Conservation (phyloP, 1,140 invertebrate species). For the Drosophila arizonae region DNA sequence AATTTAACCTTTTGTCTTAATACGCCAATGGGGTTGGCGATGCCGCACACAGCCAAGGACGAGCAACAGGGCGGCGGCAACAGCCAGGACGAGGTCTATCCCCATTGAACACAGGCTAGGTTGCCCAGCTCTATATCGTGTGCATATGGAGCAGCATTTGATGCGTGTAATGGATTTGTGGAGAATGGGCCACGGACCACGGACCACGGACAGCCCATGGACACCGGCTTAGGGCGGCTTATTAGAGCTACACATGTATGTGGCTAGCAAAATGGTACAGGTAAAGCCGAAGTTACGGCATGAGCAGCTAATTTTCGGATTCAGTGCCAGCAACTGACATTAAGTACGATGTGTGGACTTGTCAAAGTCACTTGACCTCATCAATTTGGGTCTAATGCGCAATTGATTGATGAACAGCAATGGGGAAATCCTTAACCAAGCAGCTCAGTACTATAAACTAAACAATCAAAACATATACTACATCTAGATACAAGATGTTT, state of each 20-base stretch:
- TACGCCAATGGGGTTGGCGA: constrained; percentile 51
- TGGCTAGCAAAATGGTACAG: constrained; percentile 15
- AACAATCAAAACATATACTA: not conserved
- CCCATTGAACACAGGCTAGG: constrained; percentile 11
- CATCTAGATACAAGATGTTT: too few relatives aligned
- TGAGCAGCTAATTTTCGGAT: constrained; percentile 16
- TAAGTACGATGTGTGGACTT: constrained; percentile 35
- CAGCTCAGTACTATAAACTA: too few relatives aligned
- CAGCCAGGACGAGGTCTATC: constrained; percentile 14
- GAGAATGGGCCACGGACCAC: not conserved
- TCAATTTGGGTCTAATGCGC: constrained; percentile 12
- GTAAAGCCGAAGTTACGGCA: constrained; percentile 5
- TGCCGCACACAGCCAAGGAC: constrained; percentile 5
- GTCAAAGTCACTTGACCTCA: constrained; percentile 33
- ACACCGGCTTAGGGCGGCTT: constrained; percentile 60
- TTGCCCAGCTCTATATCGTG: constrained; percentile 2
- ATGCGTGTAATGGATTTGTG: constrained; percentile 46
- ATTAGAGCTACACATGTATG: constrained; percentile 48
- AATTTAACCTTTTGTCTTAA: constrained; percentile 82
- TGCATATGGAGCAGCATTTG: constrained; percentile 21
- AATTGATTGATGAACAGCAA: constrained; percentile 2
- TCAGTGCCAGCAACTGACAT: constrained; percentile 13
- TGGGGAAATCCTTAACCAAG: not conserved
- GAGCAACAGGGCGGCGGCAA: not conserved
- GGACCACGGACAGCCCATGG: constrained; percentile 18